phyloP scores from a whole-genome alignment of 2,888 invertebrate species.

The Drosophila stalkeri region DNA sequence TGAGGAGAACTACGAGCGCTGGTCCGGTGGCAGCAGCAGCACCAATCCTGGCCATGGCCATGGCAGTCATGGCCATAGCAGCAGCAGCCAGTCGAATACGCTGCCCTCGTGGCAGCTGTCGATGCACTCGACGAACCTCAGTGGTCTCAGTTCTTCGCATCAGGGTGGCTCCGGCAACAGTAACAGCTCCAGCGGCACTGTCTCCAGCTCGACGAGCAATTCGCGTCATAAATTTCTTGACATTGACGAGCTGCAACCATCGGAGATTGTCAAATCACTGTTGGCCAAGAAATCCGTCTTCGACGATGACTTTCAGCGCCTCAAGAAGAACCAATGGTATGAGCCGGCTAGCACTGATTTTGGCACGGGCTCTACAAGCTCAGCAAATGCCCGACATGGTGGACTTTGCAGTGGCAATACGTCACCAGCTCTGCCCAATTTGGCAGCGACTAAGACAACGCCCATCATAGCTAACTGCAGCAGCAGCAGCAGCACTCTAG shows the following conservation, averaged over 20 bases:
- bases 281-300: conserved; percentile 97
- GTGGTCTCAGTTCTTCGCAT: conserved; percentile 50
- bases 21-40: conserved; percentile 88
- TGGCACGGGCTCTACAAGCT: conserved; percentile 27
- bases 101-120: conserved; percentile 81
- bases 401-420: conserved; percentile 72
- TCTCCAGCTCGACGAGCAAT: conserved; percentile 85
- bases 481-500: conserved; percentile 15
- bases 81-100: conserved; percentile 76
- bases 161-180: conserved; percentile 60
- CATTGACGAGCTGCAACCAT: conserved; percentile 94
- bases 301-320: conserved; percentile 96
- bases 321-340: conserved; percentile 94
- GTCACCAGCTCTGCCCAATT: conserved; percentile 83
- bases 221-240: conserved; percentile 92
- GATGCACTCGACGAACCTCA: conserved; percentile 57
- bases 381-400: conserved; percentile 44
- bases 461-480: conserved; percentile 64
- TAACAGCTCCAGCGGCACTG: conserved; percentile 85
- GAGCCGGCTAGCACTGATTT: conserved; percentile 86
- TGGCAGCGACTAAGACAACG: conserved; percentile 82
- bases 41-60: conserved; percentile 85
- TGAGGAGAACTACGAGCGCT: conserved; percentile 96
- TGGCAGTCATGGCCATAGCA: conserved; percentile 44
- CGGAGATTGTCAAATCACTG: conserved; percentile 96